Conservation (phyloP, 2,888 invertebrate species). For the Octodonta nipae region DNA sequence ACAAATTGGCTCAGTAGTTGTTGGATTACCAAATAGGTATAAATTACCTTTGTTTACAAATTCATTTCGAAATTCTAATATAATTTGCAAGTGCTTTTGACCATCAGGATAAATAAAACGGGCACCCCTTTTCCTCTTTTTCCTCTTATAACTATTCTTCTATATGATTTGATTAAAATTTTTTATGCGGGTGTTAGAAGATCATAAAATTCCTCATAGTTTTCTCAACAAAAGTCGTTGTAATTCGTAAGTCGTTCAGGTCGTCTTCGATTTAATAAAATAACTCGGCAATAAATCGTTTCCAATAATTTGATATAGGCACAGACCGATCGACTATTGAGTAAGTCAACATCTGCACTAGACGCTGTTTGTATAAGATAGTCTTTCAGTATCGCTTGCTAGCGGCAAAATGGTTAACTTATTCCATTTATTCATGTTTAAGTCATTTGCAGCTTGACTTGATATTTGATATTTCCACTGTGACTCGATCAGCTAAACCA, state of each 20-base stretch:
- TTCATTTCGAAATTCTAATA: slow-evolving; percentile 7
- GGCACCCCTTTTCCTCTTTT: slow-evolving; percentile 9
- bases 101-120: slow-evolving; percentile 15
- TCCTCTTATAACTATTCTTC: slow-evolving; percentile 9
- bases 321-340: no score
- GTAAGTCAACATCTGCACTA: not conserved
- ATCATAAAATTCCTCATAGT: slow-evolving; percentile 12
- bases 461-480: slow-evolving; percentile 12
- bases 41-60: slow-evolving; percentile 7
- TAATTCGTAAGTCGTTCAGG: no score
- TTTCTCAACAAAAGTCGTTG: no score
- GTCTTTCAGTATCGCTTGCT: slow-evolving; percentile 5
- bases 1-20: slow-evolving; percentile 7
- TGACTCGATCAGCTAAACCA: slow-evolving; percentile 13
- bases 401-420: slow-evolving; percentile 14
- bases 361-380: not conserved
- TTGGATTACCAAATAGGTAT: slow-evolving; percentile 12
- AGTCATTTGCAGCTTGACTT: slow-evolving; percentile 5
- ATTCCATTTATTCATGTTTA: slow-evolving; percentile 14
- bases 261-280: slow-evolving; percentile 2
- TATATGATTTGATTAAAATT: slow-evolving; percentile 10
- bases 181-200: slow-evolving; percentile 4
- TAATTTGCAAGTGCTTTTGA: slow-evolving; percentile 14
- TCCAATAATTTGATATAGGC: no score
- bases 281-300: no score